Evolutionary conservation across 2,113 vertebrate species (phyloP).

Genomic region (Peucedramus taeniatus): DNA sequence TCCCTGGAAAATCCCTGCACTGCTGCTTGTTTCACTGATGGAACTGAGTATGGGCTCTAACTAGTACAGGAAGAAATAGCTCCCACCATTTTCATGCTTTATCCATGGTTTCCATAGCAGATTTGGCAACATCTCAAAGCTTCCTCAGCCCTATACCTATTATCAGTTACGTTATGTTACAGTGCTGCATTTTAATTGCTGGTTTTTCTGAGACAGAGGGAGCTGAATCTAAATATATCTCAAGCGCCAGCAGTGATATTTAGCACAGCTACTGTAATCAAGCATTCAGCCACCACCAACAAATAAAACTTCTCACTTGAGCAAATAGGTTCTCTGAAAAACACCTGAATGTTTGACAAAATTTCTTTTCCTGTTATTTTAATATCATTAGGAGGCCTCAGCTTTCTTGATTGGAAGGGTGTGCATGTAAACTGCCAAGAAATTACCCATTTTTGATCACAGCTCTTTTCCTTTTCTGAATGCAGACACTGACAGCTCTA

Average conservation of each 20-base stretch:
- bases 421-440: constrained; percentile 40
- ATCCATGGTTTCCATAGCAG: constrained; percentile 31
- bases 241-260: constrained; percentile 61
- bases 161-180: constrained; percentile 52
- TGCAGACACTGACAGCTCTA: constrained; percentile 29
- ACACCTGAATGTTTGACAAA: constrained; percentile 53
- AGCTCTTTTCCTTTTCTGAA: constrained; percentile 41
- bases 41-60: neutral
- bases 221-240: constrained; percentile 70
- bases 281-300: constrained; percentile 38
- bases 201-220: constrained; percentile 64
- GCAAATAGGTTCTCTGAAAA: constrained; percentile 32
- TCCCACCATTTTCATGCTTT: neutral
- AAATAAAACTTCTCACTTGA: constrained; percentile 55
- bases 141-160: constrained; percentile 34
- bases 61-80: neutral
- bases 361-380: constrained; percentile 48
- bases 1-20: neutral
- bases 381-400: constrained; percentile 32
- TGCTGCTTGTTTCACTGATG: neutral
- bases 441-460: constrained; percentile 38
- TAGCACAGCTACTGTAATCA: constrained; percentile 70
- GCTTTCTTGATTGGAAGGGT: constrained; percentile 37
- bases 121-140: constrained; percentile 21
- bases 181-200: constrained; percentile 67